Evolutionary conservation across 1,140 invertebrate genomes (phyloP), one percentile per base, ranked within the genome.

Genomic region (Megalopta genalis): DNA sequence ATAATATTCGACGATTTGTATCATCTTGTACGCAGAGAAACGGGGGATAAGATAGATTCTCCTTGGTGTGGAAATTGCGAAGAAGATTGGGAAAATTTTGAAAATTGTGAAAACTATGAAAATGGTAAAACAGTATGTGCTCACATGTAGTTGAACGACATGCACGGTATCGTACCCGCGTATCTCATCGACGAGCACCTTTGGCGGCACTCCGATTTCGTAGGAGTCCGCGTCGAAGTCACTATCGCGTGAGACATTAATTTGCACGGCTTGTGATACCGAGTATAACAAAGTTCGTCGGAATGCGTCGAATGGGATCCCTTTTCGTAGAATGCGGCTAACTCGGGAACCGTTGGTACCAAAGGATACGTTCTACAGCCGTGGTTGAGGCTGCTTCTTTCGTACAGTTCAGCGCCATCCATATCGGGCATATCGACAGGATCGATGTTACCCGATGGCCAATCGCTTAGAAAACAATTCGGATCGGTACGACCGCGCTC

Each of bases 321-420:
- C 12, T 54, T 54, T 8, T 57, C 37, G 9, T 72, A 32, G 0
- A 18, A 4, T 16, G 7, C 5, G 14, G 46, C 9, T 7, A 12
- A 10, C 5, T 25, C 39, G 2, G 32, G 14, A 2, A 54, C 23
- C 7, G 66, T 23, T 10, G 25, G 16, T 8, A 69, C 14, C 1
- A 10, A 23, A 39, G 27, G 18, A 32, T 64, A 32, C 1, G 21
- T 9, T 89, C 97, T 96, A 80, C 96, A 97, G 2, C 96, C 96
- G 67, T 96, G 94, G 0, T 96, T 96, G 82, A 95, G 97, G 88
- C 96, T 97, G 0, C 96, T 96, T 62, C 96, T 91, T 69, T 97
- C 95, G 77, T 97, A 97, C 27, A 97, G 92, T 88, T 97, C 96
- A 57, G 96, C 96, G 0, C 94, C 94, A 8, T 92, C 87, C 87